Evolutionary conservation across 2,113 vertebrate genomes (phyloP), one percentile per base, ranked within the genome.

Genomic region (Sitta europaea): DNA sequence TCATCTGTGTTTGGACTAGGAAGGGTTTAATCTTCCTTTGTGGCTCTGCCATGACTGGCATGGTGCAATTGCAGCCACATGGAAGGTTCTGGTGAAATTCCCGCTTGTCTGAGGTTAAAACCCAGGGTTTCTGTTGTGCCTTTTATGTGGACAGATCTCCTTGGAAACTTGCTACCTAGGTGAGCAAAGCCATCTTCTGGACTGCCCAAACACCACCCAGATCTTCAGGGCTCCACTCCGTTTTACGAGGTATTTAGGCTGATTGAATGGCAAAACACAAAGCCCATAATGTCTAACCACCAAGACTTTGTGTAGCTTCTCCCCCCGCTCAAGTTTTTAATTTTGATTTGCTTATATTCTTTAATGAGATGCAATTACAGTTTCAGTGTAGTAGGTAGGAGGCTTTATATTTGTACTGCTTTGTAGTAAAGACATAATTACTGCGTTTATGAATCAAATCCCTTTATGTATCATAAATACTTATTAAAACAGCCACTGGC

Each of bases 391-490:
- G 91, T 91, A 96, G 95, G 91, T 95, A 89, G 95, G 92, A 95
- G 96, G 73, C 94, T 97, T 96, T 96, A 94, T 97, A 95, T 97
- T 97, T 97, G 94, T 97, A 97, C 88, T 89, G 89, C 94, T 96
- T 96, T 97, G 95, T 97, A 97, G 96, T 95, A 96, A 97, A 96
- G 93, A 89, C 93, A 96, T 96, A 97, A 97, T 96, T 95, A 96
- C 90, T 86, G 90, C 2, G 0, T 94, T 96, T 96, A 97, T 95
- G 94, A 92, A 96, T 94, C 88, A 94, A 96, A 94, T 96, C 93
- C 94, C 96, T 97, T 97, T 95, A 97, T 94, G 96, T 95, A 95
- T 96, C 93, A 95, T 97, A 97, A 96, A 96, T 97, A 97, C 95
- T 97, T 97, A 97, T 96, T 97, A 97, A 96, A 96, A 87, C 94